Conservation (phyloP, 2,888 invertebrate species). For the Mythimna ferrago region DNA sequence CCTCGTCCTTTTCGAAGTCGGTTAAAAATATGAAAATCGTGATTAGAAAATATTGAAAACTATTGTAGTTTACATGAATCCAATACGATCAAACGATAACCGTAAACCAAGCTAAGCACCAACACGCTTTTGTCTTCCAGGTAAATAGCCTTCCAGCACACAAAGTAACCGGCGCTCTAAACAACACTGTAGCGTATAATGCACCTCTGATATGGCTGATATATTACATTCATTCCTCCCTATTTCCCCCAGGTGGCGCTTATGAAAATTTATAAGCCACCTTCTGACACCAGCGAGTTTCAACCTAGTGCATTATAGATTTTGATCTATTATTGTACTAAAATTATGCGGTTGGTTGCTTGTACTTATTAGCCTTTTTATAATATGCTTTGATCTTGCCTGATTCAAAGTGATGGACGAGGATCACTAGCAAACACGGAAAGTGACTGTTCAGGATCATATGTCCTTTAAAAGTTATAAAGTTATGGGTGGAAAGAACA, state of each 20-base stretch:
- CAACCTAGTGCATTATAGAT: slow-evolving; percentile 40
- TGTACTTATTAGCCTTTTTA: background rate
- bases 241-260: slow-evolving; percentile 14
- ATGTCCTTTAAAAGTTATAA: background rate
- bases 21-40: too few relatives aligned
- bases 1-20: too few relatives aligned
- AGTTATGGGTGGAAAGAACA: background rate
- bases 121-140: slow-evolving; percentile 3
- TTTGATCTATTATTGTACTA: slow-evolving; percentile 4
- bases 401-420: background rate
- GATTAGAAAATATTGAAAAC: too few relatives aligned
- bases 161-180: slow-evolving; percentile 2
- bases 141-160: background rate
- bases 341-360: background rate
- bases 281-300: background rate
- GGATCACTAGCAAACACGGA: background rate
- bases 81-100: too few relatives aligned
- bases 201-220: slow-evolving; percentile 5
- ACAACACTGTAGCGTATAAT: slow-evolving; percentile 7
- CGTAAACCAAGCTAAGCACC: background rate
- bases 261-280: slow-evolving; percentile 22
- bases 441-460: background rate
- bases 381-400: too few relatives aligned
- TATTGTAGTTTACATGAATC: background rate
- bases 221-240: slow-evolving; percentile 25